These are phyloP conservation scores for Silurus glanis DNA, from an alignment of 2,113 vertebrate genomes.

Conservation along the genomic window DNA sequence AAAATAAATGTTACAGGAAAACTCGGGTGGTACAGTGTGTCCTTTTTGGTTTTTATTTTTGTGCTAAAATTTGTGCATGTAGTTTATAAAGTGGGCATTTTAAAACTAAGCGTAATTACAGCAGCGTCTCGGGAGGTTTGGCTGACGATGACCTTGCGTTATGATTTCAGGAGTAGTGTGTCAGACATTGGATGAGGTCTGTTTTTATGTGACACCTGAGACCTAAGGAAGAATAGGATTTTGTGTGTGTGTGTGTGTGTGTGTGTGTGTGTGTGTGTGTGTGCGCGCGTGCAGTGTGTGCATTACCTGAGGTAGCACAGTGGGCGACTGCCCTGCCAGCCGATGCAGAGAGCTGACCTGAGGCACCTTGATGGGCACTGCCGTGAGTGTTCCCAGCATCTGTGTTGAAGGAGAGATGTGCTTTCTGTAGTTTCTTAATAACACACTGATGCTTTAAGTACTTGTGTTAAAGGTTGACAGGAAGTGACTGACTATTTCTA, in stretches of 20 bases:
- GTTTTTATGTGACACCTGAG: constrained; percentile 11
- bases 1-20: background rate
- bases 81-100: background rate
- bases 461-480: background rate
- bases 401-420: constrained; percentile 60
- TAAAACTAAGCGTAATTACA: background rate
- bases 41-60: background rate
- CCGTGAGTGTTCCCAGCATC: constrained; percentile 87
- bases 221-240: background rate
- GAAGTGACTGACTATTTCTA: background rate
- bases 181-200: constrained; percentile 5
- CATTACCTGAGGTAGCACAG: constrained; percentile 96
- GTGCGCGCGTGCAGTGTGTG: constrained; percentile 27
- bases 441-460: background rate
- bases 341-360: constrained; percentile 97
- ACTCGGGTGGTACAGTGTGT: background rate
- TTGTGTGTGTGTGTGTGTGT: background rate
- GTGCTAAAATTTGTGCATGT: background rate
- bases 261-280: constrained; percentile 13
- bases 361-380: constrained; percentile 95
- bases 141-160: background rate
- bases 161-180: background rate
- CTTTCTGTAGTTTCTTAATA: background rate
- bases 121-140: background rate
- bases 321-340: constrained; percentile 90